Base-by-base conservation (phyloP, 2,113 vertebrate genomes). In the Cinclus mexicanus region DNA sequence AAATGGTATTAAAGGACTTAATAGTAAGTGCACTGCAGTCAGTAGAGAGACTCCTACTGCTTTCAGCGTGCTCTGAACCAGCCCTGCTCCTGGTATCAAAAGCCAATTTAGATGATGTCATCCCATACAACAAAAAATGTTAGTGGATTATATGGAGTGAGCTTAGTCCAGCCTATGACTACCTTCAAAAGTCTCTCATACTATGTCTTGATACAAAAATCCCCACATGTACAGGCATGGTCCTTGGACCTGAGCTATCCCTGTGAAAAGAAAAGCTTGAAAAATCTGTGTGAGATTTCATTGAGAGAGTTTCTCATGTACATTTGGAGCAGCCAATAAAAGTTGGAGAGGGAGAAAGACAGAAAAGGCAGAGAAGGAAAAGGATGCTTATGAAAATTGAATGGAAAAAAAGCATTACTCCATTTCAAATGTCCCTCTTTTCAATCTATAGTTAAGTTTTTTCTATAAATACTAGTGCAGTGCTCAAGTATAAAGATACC, bases 91-190 rank as follows among this genome's bases (percentile, higher is more conserved):
- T 3, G 0, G 8, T 53, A 79, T 64, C 65, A 89, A 64, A 95
- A 75, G 37, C 35, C 53, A 41, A 12, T 46, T 87, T 44, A 57
- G 71, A 49, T 91, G 1, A 82, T 69, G 57, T 84, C 69, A 94
- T 65, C 42, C 37, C 21, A 69, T 64, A 22, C 80, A 91, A 26
- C 1, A 12, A 84, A 89, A 93, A 85, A 82, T 35, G 15, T 60
- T 19, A 19, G 23, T 49, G 37, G 60, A 87, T 82, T 84, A 26
- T 49, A 56, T 89, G 69, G 53, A 59, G 70, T 95, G 83, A 95
- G 81, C 67, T 87, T 84, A 56, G 26, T 29, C 80, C 83, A 95
- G 81, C 87, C 89, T 95, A 94, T 79, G 81, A 87, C 52, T 84
- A 7, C 59, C 80, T 82, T 70, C 52, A 84, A 39, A 57, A 72